Conservation (phyloP, 2,797 vertebrate species). For the Orestias chungarensis region DNA sequence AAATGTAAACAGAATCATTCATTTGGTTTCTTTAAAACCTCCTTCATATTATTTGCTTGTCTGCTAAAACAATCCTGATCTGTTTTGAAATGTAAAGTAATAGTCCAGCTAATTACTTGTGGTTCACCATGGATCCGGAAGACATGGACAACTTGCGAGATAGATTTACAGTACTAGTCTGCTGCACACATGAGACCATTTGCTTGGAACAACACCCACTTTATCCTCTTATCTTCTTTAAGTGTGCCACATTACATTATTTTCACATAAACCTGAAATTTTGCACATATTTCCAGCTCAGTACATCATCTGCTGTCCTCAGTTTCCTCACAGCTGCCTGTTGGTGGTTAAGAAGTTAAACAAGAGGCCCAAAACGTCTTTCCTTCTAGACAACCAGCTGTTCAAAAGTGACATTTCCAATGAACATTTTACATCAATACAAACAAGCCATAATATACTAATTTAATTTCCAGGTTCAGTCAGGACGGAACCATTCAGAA, state of each 20-base stretch:
- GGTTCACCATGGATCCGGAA: background rate
- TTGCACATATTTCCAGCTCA: background rate
- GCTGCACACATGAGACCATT: background rate
- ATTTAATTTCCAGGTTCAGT: background rate
- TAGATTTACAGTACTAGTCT: background rate
- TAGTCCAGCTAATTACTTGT: background rate
- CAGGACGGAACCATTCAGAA: background rate
- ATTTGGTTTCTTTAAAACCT: background rate
- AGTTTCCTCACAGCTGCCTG: background rate
- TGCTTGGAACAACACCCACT: background rate
- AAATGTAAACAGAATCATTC: background rate
- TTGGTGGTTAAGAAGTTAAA: background rate
- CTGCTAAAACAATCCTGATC: background rate
- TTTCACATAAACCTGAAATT: background rate
- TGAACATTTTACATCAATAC: background rate
- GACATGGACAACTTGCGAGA: background rate
- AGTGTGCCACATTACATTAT: background rate
- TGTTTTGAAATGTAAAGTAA: background rate
- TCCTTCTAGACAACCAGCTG: background rate
- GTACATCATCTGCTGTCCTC: background rate
- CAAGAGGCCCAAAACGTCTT: background rate
- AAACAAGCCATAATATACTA: background rate
- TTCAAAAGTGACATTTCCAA: background rate
- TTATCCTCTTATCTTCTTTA: background rate
- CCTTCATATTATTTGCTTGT: background rate